Evolutionary conservation across 2,888 invertebrate species (phyloP).

Genomic region (Cephus runcator): DNA sequence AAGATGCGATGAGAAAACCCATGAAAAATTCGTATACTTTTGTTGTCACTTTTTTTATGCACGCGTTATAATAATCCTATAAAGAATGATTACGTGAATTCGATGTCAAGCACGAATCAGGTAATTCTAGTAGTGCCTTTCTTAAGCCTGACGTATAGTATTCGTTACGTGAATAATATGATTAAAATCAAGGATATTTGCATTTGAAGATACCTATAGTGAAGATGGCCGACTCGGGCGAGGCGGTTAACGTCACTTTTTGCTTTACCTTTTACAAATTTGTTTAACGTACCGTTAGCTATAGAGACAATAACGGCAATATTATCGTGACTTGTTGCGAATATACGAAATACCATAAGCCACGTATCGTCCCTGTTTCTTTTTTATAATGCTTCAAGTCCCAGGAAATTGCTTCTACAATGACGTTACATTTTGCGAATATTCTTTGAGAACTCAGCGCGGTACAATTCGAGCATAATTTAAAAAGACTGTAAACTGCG

Average conservation of each 20-base stretch:
- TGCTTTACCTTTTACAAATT: not conserved
- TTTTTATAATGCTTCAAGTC: not conserved
- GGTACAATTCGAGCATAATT: not conserved
- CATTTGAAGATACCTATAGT: not conserved
- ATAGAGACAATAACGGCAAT: not conserved
- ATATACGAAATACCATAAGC: not conserved
- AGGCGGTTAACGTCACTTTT: not conserved
- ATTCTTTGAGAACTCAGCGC: not conserved
- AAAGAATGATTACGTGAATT: not conserved
- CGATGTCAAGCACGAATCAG: not conserved
- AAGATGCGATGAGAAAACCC: not conserved
- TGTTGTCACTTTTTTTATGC: not conserved
- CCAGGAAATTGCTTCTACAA: not conserved
- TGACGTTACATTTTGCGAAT: not conserved
- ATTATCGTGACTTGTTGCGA: not conserved
- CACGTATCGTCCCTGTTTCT: not conserved
- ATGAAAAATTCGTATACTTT: not conserved
- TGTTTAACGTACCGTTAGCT: not conserved
- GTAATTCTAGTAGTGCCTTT: not conserved
- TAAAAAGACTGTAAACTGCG: constrained; percentile 17
- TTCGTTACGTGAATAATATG: not conserved
- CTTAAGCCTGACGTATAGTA: not conserved
- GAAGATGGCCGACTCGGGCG: not conserved
- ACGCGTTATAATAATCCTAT: not conserved
- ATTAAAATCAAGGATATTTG: not conserved